These are phyloP conservation scores for Pogonophryne albipinna DNA, from an alignment of 2,797 vertebrate genomes.

Conservation along the genomic window DNA sequence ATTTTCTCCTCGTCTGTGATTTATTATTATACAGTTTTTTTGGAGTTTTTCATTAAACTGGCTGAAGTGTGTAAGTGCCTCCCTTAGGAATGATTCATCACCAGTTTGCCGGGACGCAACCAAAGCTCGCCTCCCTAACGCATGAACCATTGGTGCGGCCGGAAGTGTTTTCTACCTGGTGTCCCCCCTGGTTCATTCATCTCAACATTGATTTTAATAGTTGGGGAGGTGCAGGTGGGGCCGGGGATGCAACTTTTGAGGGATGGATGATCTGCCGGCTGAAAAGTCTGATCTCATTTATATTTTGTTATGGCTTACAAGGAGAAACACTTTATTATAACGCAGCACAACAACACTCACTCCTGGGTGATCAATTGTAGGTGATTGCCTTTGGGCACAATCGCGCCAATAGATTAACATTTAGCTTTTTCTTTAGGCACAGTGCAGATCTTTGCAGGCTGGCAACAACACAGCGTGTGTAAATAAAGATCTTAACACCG, in stretches of 20 bases:
- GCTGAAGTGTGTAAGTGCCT: conserved; percentile 74
- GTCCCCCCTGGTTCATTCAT: conserved; percentile 69
- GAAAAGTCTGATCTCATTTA: conserved; percentile 65
- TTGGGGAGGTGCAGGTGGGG: conserved; percentile 12
- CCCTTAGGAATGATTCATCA: conserved; percentile 76
- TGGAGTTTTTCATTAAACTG: conserved; percentile 79
- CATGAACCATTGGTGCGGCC: conserved; percentile 66
- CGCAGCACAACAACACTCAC: conserved; percentile 44
- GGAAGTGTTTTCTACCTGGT: conserved; percentile 65
- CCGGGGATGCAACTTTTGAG: conserved; percentile 42
- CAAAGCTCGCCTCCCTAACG: conserved; percentile 64
- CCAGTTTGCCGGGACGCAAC: conserved; percentile 50
- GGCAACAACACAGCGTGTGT: conserved; percentile 33
- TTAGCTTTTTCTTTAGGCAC: conserved; percentile 23
- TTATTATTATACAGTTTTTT: conserved; percentile 70
- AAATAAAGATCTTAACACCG: conserved; percentile 53
- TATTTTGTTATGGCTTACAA: conserved; percentile 68
- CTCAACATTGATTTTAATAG: conserved; percentile 78
- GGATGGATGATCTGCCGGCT: conserved; percentile 54
- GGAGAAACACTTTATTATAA: conserved; percentile 67
- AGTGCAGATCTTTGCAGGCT: conserved; percentile 26
- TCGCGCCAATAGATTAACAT: conserved; percentile 42
- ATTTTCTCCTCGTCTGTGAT: conserved; percentile 60
- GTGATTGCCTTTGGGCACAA: conserved; percentile 46
- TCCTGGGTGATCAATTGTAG: conserved; percentile 62